Percentiles rank a stretch among this genome's conserved stretches.
phyloP scores from a whole-genome alignment of 2,113 vertebrate genomes.

The Donacobius atricapilla region DNA sequence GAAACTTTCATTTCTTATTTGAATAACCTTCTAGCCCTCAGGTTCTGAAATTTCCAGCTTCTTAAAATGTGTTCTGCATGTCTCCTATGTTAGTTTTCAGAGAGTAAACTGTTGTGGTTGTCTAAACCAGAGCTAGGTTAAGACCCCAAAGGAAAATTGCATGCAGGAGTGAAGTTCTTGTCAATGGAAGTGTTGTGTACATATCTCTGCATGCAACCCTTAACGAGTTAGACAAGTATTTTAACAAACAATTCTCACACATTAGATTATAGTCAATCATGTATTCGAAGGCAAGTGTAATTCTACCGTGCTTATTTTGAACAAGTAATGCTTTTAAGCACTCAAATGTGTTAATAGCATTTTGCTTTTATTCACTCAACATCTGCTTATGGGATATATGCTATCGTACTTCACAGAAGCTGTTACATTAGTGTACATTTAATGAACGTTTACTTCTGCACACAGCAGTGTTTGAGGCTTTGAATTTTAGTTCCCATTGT shows the following conservation, averaged over 20 bases:
- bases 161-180: neutral
- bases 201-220: neutral
- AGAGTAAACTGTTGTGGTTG: neutral
- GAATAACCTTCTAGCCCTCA: neutral
- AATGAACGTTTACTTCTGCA: neutral
- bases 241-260: neutral
- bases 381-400: neutral
- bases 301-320: neutral
- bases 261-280: neutral
- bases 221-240: neutral
- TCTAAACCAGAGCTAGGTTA: neutral
- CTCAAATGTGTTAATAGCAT: neutral
- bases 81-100: neutral
- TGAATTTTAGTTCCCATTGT: neutral
- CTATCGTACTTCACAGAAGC: neutral
- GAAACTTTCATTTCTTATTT: neutral
- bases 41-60: neutral
- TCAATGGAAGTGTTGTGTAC: neutral
- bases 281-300: neutral
- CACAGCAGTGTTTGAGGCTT: neutral
- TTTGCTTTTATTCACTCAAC: neutral
- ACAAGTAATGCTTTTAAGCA: neutral
- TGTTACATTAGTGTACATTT: neutral
- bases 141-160: neutral
- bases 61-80: neutral